phyloP scores from a whole-genome alignment of 2,888 invertebrate genomes.

The Lobophora halterata region DNA sequence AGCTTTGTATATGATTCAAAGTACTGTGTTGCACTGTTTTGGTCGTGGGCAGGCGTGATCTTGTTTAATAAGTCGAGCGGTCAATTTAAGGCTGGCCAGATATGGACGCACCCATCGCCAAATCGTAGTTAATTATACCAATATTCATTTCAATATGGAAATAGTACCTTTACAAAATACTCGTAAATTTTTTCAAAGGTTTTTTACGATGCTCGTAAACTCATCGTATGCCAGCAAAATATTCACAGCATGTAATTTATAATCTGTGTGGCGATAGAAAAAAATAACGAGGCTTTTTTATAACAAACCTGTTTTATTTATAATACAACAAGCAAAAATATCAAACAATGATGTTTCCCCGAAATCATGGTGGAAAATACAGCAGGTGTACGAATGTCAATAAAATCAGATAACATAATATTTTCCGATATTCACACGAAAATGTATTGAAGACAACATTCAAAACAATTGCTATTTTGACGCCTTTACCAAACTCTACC shows the following conservation, averaged over 20 bases:
- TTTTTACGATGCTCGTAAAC: constrained; percentile 17
- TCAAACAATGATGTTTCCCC: constrained; percentile 12
- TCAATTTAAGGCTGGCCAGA: too few relatives aligned
- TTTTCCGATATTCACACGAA: too few relatives aligned
- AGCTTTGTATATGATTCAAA: too few relatives aligned
- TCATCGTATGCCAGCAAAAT: not conserved
- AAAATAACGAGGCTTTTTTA: not conserved
- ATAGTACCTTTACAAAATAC: not conserved
- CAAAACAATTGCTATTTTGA: too few relatives aligned
- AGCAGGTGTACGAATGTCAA: constrained; percentile 9
- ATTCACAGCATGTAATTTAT: not conserved
- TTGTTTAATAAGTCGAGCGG: too few relatives aligned
- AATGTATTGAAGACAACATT: too few relatives aligned
- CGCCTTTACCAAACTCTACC: too few relatives aligned
- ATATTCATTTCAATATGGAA: not conserved
- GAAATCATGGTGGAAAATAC: constrained; percentile 4
- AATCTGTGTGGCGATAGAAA: not conserved
- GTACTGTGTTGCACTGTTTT: too few relatives aligned
- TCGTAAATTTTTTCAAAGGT: constrained; percentile 14
- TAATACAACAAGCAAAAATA: constrained; percentile 4
- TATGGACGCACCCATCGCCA: too few relatives aligned
- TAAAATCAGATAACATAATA: constrained; percentile 1
- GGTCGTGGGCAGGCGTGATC: too few relatives aligned
- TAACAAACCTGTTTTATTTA: constrained; percentile 5
- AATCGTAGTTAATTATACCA: too few relatives aligned